Conservation (phyloP, 2,888 invertebrate species). For the Rotaria sp. region DNA sequence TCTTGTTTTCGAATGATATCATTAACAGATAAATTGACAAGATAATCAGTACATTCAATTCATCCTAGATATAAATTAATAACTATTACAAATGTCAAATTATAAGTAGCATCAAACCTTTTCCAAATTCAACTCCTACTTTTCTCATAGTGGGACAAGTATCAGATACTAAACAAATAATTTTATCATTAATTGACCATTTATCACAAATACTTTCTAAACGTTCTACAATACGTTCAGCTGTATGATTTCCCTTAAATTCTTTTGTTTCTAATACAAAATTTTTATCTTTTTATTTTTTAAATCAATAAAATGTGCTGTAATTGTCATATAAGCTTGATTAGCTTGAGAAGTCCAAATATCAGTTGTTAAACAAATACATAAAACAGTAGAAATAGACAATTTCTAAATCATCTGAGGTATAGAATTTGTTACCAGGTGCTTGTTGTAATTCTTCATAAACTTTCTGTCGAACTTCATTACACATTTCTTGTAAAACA, state of each 20-base stretch:
- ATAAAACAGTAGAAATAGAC: not conserved
- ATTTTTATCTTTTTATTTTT: not conserved
- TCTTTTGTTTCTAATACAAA: not conserved
- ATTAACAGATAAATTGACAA: not conserved
- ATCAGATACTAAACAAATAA: not conserved
- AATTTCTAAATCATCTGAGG: no score
- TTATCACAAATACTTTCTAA: not conserved
- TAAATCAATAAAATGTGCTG: not conserved
- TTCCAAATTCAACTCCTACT: no score
- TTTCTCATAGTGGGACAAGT: no score
- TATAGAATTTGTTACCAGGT: no score
- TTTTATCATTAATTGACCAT: not conserved
- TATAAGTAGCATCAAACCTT: no score
- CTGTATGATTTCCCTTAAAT: not conserved
- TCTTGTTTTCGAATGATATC: not conserved
- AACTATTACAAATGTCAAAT: no score
- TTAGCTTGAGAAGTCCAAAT: not conserved
- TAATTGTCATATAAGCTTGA: not conserved
- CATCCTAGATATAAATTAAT: not conserved
- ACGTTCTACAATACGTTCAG: not conserved
- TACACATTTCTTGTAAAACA: not conserved
- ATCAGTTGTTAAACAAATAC: not conserved
- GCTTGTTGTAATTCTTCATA: not conserved
- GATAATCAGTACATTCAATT: not conserved
- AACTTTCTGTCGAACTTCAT: not conserved